phyloP scores from a whole-genome alignment of 2,113 vertebrate genomes.

The Trematomus loennbergii region DNA sequence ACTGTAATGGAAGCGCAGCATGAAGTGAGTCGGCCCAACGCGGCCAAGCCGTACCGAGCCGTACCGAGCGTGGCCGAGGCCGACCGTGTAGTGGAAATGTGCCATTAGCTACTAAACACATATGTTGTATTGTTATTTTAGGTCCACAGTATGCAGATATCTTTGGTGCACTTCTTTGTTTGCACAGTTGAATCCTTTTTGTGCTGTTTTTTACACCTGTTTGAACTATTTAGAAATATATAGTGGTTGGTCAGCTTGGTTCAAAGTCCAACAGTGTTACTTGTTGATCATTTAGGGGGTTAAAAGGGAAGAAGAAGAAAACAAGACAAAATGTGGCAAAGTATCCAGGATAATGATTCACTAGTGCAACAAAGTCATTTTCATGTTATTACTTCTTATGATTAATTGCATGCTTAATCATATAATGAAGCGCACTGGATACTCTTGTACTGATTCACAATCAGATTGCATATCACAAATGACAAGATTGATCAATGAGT shows the following conservation, averaged over 20 bases:
- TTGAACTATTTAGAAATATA: slow-evolving; percentile 3
- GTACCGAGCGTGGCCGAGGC: too few relatives aligned
- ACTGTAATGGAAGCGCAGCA: too few relatives aligned
- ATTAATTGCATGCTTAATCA: neutral
- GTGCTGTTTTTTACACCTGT: neutral
- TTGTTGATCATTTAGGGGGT: slow-evolving; percentile 1
- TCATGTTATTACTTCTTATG: neutral
- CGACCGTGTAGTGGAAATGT: too few relatives aligned
- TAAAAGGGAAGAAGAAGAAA: neutral
- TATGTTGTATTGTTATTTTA: neutral
- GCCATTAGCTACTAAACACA: neutral
- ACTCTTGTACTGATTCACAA: too few relatives aligned
- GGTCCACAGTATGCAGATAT: neutral
- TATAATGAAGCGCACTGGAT: neutral
- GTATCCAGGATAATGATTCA: neutral
- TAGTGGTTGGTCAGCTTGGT: neutral
- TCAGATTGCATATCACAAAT: too few relatives aligned
- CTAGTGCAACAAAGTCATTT: neutral
- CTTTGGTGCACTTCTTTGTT: neutral
- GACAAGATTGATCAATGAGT: too few relatives aligned
- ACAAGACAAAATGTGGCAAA: neutral
- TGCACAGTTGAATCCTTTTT: neutral
- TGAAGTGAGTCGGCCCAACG: too few relatives aligned
- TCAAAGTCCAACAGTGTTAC: neutral
- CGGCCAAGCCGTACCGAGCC: too few relatives aligned